Evolutionary conservation across 2,797 vertebrate species (phyloP).

Genomic region (Cephalopachus bancanus): DNA sequence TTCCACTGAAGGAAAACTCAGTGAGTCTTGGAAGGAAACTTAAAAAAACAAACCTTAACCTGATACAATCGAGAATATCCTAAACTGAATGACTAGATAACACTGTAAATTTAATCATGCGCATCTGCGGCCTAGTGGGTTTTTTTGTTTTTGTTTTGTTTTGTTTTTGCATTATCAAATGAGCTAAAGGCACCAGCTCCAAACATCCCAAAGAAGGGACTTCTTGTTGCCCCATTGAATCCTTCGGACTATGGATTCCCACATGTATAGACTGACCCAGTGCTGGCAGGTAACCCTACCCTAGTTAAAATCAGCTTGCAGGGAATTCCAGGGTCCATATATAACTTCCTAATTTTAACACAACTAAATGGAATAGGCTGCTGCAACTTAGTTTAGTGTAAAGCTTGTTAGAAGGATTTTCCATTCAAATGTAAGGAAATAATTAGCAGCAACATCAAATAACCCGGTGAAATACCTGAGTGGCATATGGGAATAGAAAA

Average conservation of each 20-base stretch:
- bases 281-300: too few relatives aligned
- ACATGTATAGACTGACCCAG: not conserved
- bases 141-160: not conserved
- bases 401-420: constrained; percentile 17
- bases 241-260: not conserved
- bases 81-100: not conserved
- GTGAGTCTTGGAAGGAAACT: not conserved
- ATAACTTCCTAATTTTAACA: not conserved
- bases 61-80: not conserved
- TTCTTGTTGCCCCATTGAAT: not conserved
- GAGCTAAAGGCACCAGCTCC: not conserved
- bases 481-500: constrained; percentile 16
- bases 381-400: not conserved
- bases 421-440: not conserved
- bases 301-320: not conserved
- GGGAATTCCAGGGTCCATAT: not conserved
- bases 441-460: not conserved
- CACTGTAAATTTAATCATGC: not conserved
- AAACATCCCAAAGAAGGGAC: not conserved
- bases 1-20: not conserved
- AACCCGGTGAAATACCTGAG: not conserved
- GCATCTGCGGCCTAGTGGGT: not conserved
- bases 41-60: constrained; percentile 31
- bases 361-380: not conserved
- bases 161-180: not conserved